A percentile compares a stretch with the other conserved stretches of the same genome.
phyloP scores from a whole-genome alignment of 1,140 invertebrate species.

The Reticulitermes speratus region DNA sequence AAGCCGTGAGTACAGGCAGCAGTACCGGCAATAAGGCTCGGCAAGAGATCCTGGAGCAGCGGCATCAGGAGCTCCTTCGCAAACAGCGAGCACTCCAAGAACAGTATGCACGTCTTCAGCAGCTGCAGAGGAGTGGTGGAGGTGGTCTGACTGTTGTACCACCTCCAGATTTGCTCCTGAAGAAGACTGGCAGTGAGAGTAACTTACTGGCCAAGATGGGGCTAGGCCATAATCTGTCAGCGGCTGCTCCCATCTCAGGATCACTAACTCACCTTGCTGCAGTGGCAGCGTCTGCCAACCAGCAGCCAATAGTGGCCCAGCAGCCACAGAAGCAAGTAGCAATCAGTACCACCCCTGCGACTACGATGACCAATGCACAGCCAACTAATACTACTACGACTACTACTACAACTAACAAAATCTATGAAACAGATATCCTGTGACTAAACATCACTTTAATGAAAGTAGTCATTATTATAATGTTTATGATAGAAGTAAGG shows the following conservation, averaged over 20 bases:
- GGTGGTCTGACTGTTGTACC: slow-evolving; percentile 58
- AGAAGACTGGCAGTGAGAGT: slow-evolving; percentile 87
- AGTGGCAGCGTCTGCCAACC: slow-evolving; percentile 36
- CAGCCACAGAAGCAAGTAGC: slow-evolving; percentile 22
- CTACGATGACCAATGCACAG: background rate
- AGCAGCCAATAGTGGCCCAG: slow-evolving; percentile 16
- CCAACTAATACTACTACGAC: slow-evolving; percentile 42
- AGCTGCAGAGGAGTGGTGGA: slow-evolving; percentile 74
- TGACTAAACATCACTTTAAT: slow-evolving; percentile 49
- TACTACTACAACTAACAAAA: slow-evolving; percentile 61
- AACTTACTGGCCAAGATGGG: slow-evolving; percentile 85
- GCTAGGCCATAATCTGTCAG: slow-evolving; percentile 56
- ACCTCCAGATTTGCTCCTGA: slow-evolving; percentile 63
- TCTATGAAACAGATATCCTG: slow-evolving; percentile 89
- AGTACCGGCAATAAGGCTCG: slow-evolving; percentile 52
- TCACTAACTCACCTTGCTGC: slow-evolving; percentile 61
- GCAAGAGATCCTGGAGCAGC: slow-evolving; percentile 75
- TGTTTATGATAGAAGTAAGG: slow-evolving; percentile 16
- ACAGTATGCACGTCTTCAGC: slow-evolving; percentile 82
- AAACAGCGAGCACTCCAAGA: slow-evolving; percentile 86
- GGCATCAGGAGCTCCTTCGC: slow-evolving; percentile 80
- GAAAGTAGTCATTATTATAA: slow-evolving; percentile 18
- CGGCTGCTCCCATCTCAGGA: slow-evolving; percentile 58
- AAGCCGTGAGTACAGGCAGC: background rate
- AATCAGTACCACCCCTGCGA: background rate